phyloP scores from a whole-genome alignment of 1,140 invertebrate genomes.

The Dreissena polymorpha region DNA sequence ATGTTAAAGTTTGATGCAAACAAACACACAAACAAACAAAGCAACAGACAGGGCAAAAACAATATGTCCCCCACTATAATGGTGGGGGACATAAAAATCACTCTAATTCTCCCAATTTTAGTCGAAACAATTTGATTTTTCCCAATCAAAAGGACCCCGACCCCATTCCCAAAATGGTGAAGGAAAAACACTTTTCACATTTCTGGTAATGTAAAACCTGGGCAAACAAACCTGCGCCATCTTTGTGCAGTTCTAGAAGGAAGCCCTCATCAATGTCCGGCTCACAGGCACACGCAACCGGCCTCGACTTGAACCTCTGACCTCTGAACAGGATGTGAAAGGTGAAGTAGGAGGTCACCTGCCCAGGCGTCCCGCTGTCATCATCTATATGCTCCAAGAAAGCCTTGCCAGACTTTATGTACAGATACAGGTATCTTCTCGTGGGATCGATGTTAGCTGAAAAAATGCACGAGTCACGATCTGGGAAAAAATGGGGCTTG shows the following conservation, averaged over 20 bases:
- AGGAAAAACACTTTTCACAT: too few species aligned
- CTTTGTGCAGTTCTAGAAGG: slow-evolving; percentile 78
- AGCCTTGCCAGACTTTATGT: slow-evolving; percentile 75
- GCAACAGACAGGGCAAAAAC: too few species aligned
- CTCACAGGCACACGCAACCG: slow-evolving; percentile 78
- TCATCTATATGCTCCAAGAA: slow-evolving; percentile 77
- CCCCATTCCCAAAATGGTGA: too few species aligned
- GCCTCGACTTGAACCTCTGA: slow-evolving; percentile 77
- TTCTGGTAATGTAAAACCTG: too few species aligned
- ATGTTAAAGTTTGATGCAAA: too few species aligned
- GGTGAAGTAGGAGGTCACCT: slow-evolving; percentile 73
- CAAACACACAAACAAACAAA: too few species aligned
- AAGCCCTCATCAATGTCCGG: slow-evolving; percentile 78
- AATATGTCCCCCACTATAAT: too few species aligned
- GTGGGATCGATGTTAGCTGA: slow-evolving; percentile 77
- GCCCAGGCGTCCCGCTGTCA: slow-evolving; percentile 69
- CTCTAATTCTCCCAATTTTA: too few species aligned
- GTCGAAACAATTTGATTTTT: too few species aligned
- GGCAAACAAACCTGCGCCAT: slow-evolving; percentile 64
- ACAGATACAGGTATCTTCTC: slow-evolving; percentile 74
- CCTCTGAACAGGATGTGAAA: slow-evolving; percentile 77
- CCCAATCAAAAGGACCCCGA: too few species aligned
- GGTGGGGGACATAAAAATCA: too few species aligned
- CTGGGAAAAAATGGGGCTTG: too few species aligned
- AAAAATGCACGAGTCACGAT: slow-evolving; percentile 36